Conservation (phyloP, 2,888 invertebrate species). For the Torymus auratus region DNA sequence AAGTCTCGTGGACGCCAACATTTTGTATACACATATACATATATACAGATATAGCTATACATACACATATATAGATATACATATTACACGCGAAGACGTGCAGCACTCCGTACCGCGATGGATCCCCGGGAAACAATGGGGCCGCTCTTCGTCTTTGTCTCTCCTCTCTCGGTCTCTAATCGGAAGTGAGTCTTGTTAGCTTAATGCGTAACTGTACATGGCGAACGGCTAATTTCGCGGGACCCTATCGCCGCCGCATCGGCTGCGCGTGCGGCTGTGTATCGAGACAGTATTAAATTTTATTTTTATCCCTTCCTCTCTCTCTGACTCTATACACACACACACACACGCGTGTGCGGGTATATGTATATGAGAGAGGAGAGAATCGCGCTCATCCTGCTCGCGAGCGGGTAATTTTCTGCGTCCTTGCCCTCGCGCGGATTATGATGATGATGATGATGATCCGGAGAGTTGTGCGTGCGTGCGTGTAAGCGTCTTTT, state of each 20-base stretch:
- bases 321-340: too few species aligned
- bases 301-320: neutral
- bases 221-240: conserved; percentile 70
- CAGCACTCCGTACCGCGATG: neutral
- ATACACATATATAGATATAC: neutral
- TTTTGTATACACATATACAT: neutral
- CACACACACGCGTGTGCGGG: too few species aligned
- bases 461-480: too few species aligned
- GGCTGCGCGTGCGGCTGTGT: neutral
- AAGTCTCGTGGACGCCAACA: too few species aligned
- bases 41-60: neutral
- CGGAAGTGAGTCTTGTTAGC: conserved; percentile 74
- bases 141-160: conserved; percentile 14
- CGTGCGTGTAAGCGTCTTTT: too few species aligned
- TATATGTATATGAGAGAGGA: neutral
- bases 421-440: conserved; percentile 34
- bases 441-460: too few species aligned
- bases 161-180: conserved; percentile 64
- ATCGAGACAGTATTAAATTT: conserved; percentile 38
- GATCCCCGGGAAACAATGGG: conserved; percentile 28
- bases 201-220: conserved; percentile 74
- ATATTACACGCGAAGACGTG: neutral
- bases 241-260: conserved; percentile 30
- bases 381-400: conserved; percentile 1
- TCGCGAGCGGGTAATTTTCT: conserved; percentile 28